A percentile compares a stretch with the other conserved stretches of the same genome.
Conservation (phyloP, 2,888 invertebrate species). For the Cepaea hortensis region DNA sequence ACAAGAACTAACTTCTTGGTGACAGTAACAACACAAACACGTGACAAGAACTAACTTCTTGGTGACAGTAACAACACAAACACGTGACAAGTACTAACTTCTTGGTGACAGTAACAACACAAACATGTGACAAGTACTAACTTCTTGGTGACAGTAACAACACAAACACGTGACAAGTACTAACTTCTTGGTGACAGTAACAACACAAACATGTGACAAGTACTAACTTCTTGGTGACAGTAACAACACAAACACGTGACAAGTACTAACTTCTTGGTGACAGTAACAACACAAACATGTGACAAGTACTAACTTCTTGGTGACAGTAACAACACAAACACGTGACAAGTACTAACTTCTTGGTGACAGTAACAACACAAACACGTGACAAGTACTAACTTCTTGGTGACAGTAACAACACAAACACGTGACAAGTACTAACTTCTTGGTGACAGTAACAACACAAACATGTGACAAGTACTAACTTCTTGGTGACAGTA, state of each 20-base stretch:
- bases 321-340: neutral
- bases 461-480: neutral
- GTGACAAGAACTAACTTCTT: neutral
- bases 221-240: neutral
- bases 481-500: neutral
- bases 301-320: neutral
- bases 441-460: conserved; percentile 91
- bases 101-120: conserved; percentile 84
- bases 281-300: conserved; percentile 71
- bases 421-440: conserved; percentile 62
- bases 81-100: conserved; percentile 81
- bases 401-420: neutral
- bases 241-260: neutral
- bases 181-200: conserved; percentile 92
- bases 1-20: conserved; percentile 88
- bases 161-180: neutral
- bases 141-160: neutral
- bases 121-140: neutral
- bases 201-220: neutral
- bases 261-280: conserved; percentile 90
- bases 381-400: neutral
- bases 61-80: neutral
- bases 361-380: conserved; percentile 82
- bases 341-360: conserved; percentile 83
- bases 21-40: conserved; percentile 80